Percentiles rank a stretch among this genome's conserved stretches.
These are phyloP conservation scores for Centruroides vittatus DNA, from an alignment of 1,140 invertebrate genomes.

Conservation along the genomic window DNA sequence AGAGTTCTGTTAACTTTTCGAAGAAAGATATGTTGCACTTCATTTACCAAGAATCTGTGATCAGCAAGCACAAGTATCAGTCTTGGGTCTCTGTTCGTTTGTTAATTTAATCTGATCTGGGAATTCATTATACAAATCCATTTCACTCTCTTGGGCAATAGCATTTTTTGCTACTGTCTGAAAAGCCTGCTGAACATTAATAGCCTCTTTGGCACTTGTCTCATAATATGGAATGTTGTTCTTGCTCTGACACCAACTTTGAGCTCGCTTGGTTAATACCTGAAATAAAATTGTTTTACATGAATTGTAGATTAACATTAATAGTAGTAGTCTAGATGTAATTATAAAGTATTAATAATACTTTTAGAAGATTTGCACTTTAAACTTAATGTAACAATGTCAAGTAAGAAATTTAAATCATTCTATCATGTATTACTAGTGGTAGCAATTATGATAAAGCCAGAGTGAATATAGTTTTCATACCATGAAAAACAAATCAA, in stretches of 20 bases:
- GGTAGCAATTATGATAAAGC: too few relatives aligned
- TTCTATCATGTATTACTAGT: too few relatives aligned
- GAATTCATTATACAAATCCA: slow-evolving; percentile 91
- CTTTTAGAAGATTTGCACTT: too few relatives aligned
- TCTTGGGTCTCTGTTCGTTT: slow-evolving; percentile 21
- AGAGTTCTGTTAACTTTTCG: too few relatives aligned
- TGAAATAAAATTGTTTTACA: slow-evolving; percentile 21
- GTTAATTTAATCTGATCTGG: slow-evolving; percentile 76
- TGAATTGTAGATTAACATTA: too few relatives aligned
- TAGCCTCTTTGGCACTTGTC: slow-evolving; percentile 94
- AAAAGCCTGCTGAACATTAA: slow-evolving; percentile 96
- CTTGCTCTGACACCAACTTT: slow-evolving; percentile 96
- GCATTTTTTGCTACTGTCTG: slow-evolving; percentile 94
- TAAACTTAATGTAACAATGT: too few relatives aligned
- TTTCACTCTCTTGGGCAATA: slow-evolving; percentile 67
- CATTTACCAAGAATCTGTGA: not conserved
- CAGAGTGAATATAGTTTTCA: too few relatives aligned
- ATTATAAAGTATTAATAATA: too few relatives aligned
- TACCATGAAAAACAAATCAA: too few relatives aligned
- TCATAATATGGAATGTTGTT: slow-evolving; percentile 99
- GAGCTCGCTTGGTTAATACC: slow-evolving; percentile 82
- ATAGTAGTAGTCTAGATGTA: too few relatives aligned
- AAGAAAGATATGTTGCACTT: too few relatives aligned
- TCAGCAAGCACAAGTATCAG: slow-evolving; percentile 1
- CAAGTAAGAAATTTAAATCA: too few relatives aligned